Evolutionary conservation across 2,888 invertebrate species (phyloP), one percentile per base, ranked within the genome.

Genomic region (Neria commutata): DNA sequence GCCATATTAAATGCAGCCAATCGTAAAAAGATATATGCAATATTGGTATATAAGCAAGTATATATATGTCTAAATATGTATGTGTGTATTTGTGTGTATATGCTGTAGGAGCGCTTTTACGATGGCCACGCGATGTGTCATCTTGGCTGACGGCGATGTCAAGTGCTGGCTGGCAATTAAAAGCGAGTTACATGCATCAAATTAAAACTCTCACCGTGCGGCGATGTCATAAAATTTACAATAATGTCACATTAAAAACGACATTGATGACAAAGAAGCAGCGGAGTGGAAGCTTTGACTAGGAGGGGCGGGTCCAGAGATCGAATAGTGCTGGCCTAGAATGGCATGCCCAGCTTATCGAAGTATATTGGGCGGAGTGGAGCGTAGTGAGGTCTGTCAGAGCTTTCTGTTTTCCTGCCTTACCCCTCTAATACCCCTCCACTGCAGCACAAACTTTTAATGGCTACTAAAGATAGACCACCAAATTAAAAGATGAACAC

Each of bases 141-240:
- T 29, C 6, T 29, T 29, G 29, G 29, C 29, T 11, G n/a, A n/a
- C 29, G 29, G 11, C 29, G 11, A 29, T 37, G 37, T 37, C 37
- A 37, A 14, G 6, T n/a, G n/a, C n/a, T n/a, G n/a, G 21, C 19
- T 42, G 42, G 14, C 42, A 42, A 42, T 42, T 42, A 42, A 42
- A 42, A 5, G 42, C 42, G 42, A 42, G 5, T 42, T 29, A 49
- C 26, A 26, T 24, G 3, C 2, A 47, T n/a, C n/a, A 47, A 14
- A 48, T 25, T 11, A 26, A 58, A 58, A 33, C 25, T 14, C 48
- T n/a, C 42, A 53, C 48, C 54, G 49, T 50, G 59, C 42, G 50
- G 42, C 25, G 21, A 6, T 47, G 45, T 58, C 61, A 52, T 61
- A 52, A 61, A 61, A 52, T 55, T 58, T 55, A 54, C 29, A 60